Conservation (phyloP, 2,797 vertebrate genomes). For the Myioborus melanocephalus region DNA sequence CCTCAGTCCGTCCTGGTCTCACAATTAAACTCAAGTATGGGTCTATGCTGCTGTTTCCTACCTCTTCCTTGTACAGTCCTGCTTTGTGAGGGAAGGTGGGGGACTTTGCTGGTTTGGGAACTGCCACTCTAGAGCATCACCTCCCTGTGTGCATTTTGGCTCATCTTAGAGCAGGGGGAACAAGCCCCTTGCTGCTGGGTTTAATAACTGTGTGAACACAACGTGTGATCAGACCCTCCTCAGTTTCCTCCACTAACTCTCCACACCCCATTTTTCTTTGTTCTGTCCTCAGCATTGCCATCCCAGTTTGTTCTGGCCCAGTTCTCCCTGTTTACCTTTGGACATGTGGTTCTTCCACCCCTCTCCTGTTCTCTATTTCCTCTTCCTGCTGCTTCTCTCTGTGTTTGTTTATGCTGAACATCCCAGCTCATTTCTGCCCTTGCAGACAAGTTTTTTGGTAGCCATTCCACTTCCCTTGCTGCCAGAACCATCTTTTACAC, state of each 20-base stretch:
- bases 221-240: neutral
- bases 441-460: neutral
- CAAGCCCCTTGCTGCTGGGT: neutral
- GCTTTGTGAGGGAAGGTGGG: neutral
- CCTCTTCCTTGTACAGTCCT: neutral
- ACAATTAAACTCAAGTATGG: conserved; percentile 47
- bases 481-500: neutral
- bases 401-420: neutral
- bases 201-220: neutral
- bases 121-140: neutral
- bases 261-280: neutral
- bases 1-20: conserved; percentile 19
- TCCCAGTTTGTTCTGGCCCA: neutral
- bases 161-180: neutral
- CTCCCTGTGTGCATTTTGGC: neutral
- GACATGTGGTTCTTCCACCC: neutral
- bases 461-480: neutral
- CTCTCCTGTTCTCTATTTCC: neutral
- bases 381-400: neutral
- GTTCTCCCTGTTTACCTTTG: neutral
- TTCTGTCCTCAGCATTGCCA: neutral
- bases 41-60: neutral
- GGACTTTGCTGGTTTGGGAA: neutral
- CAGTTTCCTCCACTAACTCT: neutral
- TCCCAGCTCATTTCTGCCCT: neutral